These are phyloP conservation scores for Bombus huntii DNA, from an alignment of 1,140 invertebrate genomes.

Conservation along the genomic window DNA sequence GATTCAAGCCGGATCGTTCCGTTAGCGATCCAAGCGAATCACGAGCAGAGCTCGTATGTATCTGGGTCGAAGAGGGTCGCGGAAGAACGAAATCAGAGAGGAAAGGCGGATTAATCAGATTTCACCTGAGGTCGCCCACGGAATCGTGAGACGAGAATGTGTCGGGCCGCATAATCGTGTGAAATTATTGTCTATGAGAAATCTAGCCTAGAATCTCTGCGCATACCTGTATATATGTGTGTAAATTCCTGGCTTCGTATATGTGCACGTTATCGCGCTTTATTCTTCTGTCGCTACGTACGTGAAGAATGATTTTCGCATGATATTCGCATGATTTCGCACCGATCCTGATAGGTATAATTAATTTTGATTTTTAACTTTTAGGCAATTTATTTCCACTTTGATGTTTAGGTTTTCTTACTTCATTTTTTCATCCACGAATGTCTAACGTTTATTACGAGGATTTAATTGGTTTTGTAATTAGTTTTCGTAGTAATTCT, in stretches of 20 bases:
- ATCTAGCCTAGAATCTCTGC: constrained; percentile 1
- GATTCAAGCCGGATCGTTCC: not conserved
- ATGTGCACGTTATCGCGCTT: not conserved
- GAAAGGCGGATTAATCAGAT: constrained; percentile 39
- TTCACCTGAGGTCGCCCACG: constrained; percentile 24
- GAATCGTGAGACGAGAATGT: constrained; percentile 30
- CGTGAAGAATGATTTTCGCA: not conserved
- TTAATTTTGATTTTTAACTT: too few relatives aligned
- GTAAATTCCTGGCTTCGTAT: too few relatives aligned
- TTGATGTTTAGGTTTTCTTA: too few relatives aligned
- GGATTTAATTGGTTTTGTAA: not conserved
- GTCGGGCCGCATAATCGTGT: constrained; percentile 40
- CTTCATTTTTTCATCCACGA: not conserved
- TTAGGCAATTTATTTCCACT: too few relatives aligned
- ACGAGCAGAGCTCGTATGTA: not conserved
- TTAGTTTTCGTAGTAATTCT: not conserved
- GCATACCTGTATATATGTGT: not conserved
- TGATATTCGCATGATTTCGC: not conserved
- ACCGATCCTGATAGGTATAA: too few relatives aligned
- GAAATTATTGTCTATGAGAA: constrained; percentile 37
- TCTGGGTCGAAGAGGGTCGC: constrained; percentile 13
- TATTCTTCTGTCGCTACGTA: not conserved
- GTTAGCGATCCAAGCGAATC: constrained; percentile 8
- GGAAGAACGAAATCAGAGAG: constrained; percentile 22
- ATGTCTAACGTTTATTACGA: not conserved